Evolutionary conservation across 2,888 invertebrate species (phyloP), one percentile per base, ranked within the genome.

Genomic region (Apotomis capreana): DNA sequence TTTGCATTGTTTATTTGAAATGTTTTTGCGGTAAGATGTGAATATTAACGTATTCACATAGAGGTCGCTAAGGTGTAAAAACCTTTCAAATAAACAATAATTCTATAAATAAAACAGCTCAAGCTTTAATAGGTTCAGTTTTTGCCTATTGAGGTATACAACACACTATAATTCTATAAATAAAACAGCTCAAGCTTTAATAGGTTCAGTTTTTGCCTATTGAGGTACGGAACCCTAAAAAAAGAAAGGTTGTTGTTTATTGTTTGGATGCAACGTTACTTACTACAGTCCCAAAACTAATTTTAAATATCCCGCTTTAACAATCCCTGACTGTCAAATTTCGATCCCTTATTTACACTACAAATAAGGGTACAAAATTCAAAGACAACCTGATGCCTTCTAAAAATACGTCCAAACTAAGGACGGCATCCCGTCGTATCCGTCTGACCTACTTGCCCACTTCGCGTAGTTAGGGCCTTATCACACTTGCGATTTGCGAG

Each of bases 391-490:
- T 44, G 54, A 81, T 78, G 78, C 75, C 78, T 3, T 40, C 74
- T 64, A 64, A 74, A 71, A 68, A 71, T 71, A 68, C 64, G 71
- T 46, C 58, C 63, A 61, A 69, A 71, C 54, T 76, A 77, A 70
- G 77, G 74, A 75, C 76, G 76, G 75, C 68, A 72, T 64, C 75
- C 65, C 46, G 75, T 73, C 68, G 69, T 75, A 78, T 78, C 74
- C 79, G 75, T 80, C 76, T 80, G 79, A 82, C 78, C 79, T 78
- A 77, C 69, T 79, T 78, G 73, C 63, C 51, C n/a, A 49, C 59
- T 59, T 46, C 54, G 69, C 54, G 63, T 73, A 52, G 63, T 60
- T 64, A n/a, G n/a, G n/a, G n/a, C n/a, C n/a, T n/a, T n/a, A n/a
- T n/a, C n/a, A n/a, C n/a, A n/a, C n/a, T n/a, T n/a, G n/a, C n/a